phyloP scores from a whole-genome alignment of 2,888 invertebrate genomes.

The Caenorhabditis doughertyi region DNA sequence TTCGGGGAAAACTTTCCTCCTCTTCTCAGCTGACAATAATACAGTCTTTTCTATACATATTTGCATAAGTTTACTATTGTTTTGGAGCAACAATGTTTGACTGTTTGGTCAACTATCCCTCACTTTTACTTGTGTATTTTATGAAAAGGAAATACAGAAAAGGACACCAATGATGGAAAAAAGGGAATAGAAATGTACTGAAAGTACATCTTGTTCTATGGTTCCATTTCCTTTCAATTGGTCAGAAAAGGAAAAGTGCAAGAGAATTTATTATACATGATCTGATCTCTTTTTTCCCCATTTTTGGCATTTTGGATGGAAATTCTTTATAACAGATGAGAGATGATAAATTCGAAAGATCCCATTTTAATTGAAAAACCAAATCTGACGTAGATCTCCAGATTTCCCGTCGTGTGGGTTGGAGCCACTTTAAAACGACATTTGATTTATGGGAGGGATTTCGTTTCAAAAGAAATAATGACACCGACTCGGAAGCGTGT shows the following conservation, averaged over 20 bases:
- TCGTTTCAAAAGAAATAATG: background rate
- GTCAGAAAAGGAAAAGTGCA: constrained; percentile 7
- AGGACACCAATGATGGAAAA: constrained; percentile 3
- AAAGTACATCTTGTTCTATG: constrained; percentile 4
- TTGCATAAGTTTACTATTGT: constrained; percentile 58
- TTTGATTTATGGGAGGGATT: constrained; percentile 14
- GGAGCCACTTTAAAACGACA: background rate
- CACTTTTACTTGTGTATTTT: background rate
- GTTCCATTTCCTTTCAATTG: background rate
- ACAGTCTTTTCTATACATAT: constrained; percentile 1
- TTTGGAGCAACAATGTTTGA: constrained; percentile 41
- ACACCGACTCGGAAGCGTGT: background rate
- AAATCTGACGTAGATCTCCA: constrained; percentile 1
- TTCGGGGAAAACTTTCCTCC: background rate
- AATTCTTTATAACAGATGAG: too few relatives aligned
- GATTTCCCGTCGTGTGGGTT: background rate
- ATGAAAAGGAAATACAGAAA: background rate
- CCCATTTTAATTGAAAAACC: background rate
- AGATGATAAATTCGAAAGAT: background rate
- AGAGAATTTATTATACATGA: constrained; percentile 21
- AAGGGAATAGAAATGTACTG: constrained; percentile 6
- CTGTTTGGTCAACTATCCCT: constrained; percentile 29
- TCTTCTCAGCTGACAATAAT: constrained; percentile 36
- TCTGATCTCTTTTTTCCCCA: constrained; percentile 3
- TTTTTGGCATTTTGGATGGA: too few relatives aligned